Conservation (phyloP, 2,113 vertebrate species). For the Nycticryphes semicollaris region DNA sequence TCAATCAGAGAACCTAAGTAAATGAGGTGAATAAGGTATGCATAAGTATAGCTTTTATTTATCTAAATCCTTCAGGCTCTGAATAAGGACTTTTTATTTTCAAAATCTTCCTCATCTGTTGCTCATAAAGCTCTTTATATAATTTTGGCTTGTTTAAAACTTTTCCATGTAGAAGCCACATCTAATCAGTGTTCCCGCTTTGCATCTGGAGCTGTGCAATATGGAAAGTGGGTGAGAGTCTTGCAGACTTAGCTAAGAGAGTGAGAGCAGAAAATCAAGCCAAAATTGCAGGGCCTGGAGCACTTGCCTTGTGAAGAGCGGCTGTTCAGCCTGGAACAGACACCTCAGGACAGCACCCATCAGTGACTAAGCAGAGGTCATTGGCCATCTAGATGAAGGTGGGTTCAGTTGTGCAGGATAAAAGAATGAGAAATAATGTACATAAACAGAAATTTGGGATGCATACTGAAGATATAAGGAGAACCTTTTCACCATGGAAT, state of each 20-base stretch:
- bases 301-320: not conserved
- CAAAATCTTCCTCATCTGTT: not conserved
- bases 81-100: not conserved
- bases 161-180: not conserved
- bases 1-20: not conserved
- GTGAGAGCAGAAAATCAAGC: not conserved
- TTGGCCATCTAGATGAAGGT: not conserved
- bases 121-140: not conserved
- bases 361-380: too few relatives aligned
- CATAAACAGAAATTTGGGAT: not conserved
- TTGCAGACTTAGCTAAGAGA: not conserved
- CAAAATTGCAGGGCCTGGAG: not conserved
- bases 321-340: not conserved
- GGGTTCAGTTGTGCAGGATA: not conserved
- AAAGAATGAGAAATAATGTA: not conserved
- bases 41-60: not conserved
- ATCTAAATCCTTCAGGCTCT: not conserved
- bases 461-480: not conserved
- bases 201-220: not conserved
- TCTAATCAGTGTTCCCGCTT: not conserved
- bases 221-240: not conserved
- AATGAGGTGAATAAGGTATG: not conserved
- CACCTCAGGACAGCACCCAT: fast-evolving
- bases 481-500: not conserved
- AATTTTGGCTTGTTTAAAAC: not conserved